These are phyloP conservation scores for Limnephilus marmoratus DNA, from an alignment of 2,888 invertebrate genomes.

Conservation along the genomic window DNA sequence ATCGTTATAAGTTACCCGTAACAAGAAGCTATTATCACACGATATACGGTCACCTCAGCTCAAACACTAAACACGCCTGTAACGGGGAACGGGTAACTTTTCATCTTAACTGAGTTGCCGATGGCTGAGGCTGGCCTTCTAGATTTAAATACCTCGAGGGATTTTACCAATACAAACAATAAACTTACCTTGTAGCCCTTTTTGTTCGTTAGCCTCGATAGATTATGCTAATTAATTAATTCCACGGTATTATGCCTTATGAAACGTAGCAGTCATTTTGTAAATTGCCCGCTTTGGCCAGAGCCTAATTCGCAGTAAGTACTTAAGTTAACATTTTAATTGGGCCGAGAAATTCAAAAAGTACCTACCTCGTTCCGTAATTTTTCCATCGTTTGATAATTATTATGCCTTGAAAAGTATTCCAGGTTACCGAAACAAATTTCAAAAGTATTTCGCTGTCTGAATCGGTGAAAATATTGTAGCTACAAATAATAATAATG, in stretches of 20 bases:
- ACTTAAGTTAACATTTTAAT: conserved; percentile 16
- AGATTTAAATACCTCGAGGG: background rate
- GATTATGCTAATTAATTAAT: conserved; percentile 25
- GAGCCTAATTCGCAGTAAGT: background rate
- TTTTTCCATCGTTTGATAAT: background rate
- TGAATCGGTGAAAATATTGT: background rate
- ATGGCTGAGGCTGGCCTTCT: background rate
- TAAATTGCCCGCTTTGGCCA: conserved; percentile 7
- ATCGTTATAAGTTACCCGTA: conserved; percentile 19
- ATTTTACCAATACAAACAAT: background rate
- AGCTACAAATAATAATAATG: background rate
- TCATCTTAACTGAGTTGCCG: background rate
- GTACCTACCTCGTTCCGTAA: background rate
- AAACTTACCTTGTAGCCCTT: background rate
- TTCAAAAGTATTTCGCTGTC: background rate
- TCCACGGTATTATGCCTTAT: background rate
- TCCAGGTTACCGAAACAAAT: background rate
- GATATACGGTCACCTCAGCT: background rate
- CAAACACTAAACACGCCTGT: background rate
- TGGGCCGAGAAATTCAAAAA: conserved; percentile 2
- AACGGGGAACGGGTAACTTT: background rate
- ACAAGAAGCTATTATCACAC: conserved; percentile 12
- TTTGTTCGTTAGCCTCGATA: conserved; percentile 27
- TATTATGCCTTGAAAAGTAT: background rate
- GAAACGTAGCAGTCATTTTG: conserved; percentile 22